Percentiles rank a stretch among this genome's conserved stretches.
Evolutionary conservation across 2,888 invertebrate species (phyloP).

Genomic region (Eristalis intricaria): DNA sequence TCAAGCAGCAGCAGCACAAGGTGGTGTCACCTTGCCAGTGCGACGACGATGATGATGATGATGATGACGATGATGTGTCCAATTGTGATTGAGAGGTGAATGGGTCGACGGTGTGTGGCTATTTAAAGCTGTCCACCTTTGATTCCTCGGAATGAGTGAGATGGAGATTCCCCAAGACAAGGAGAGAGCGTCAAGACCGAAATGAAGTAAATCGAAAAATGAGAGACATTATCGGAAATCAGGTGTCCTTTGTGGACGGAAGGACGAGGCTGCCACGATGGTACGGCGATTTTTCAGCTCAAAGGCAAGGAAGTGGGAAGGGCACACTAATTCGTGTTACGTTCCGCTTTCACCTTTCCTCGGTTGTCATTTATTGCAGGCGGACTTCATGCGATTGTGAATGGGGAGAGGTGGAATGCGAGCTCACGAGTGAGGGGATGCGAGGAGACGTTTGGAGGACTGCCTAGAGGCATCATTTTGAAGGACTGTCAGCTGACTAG

Average conservation of each 20-base stretch:
- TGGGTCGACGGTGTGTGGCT: neutral
- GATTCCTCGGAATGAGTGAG: neutral
- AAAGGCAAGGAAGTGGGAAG: neutral
- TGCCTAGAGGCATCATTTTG: neutral
- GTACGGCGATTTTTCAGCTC: neutral
- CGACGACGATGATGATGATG: conserved; percentile 7
- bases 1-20: no score
- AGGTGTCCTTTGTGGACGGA: neutral
- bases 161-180: neutral
- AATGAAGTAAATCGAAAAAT: neutral
- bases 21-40: neutral
- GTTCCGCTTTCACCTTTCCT: neutral
- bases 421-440: no score
- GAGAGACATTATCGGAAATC: neutral
- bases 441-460: neutral
- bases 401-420: neutral
- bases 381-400: neutral
- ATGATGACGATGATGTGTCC: conserved; percentile 37
- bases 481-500: neutral
- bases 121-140: conserved; percentile 11
- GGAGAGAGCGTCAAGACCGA: neutral
- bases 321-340: neutral
- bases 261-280: neutral
- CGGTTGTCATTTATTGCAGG: neutral
- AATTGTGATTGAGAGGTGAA: conserved; percentile 4